These are phyloP conservation scores for Ardeotis arabs DNA, from an alignment of 2,113 vertebrate species.

Conservation along the genomic window DNA sequence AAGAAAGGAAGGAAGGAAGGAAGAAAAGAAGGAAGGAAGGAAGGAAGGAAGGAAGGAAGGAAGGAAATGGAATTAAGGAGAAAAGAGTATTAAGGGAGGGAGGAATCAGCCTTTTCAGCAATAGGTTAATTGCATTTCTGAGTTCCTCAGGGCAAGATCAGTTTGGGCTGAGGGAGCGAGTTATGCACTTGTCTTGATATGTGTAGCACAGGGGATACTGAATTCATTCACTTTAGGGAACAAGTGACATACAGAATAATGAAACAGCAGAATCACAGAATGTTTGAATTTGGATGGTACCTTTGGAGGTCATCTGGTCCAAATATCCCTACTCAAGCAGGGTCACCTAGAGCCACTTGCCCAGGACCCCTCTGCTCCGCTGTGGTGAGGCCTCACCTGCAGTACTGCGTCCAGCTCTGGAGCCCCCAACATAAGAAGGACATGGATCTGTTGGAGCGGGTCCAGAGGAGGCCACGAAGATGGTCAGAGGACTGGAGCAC, in stretches of 20 bases:
- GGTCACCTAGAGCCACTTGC: accelerated
- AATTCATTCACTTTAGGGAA: not conserved
- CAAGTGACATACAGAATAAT: not conserved
- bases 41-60: no score
- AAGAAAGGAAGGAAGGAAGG: no score
- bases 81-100: not conserved
- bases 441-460: no score
- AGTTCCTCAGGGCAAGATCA: not conserved
- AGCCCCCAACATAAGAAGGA: no score
- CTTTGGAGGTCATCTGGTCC: not conserved
- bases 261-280: not conserved
- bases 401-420: no score
- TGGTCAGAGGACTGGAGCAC: no score
- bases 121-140: not conserved
- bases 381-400: no score
- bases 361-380: not conserved
- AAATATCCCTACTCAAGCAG: not conserved
- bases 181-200: not conserved
- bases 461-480: no score
- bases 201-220: not conserved
- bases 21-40: no score
- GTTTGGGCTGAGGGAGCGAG: not conserved
- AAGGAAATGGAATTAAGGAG: no score
- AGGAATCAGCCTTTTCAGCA: not conserved
- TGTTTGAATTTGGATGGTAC: not conserved